These are phyloP conservation scores for Haliclona indistincta DNA, from an alignment of 37 sponge, comb jelly and placozoan genomes.

Conservation along the genomic window DNA sequence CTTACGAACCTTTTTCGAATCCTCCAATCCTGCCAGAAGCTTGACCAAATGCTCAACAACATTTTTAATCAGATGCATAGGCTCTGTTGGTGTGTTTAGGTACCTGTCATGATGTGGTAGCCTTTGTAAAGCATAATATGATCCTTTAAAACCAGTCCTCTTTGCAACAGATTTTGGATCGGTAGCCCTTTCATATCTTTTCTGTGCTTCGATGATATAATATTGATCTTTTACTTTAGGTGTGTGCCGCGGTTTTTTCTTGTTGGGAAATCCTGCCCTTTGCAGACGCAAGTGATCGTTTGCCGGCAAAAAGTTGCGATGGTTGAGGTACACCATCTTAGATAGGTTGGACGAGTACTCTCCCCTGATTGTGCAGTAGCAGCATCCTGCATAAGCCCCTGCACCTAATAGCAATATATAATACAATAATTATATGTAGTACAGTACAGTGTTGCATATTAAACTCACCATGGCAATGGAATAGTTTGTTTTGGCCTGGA, in stretches of 20 bases:
- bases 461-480: too few relatives aligned
- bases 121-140: conserved; percentile 14
- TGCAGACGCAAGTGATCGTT: background rate
- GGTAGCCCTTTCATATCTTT: background rate
- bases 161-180: background rate
- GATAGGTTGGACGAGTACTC: background rate
- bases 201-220: background rate
- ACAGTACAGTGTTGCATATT: too few relatives aligned
- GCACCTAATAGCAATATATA: background rate
- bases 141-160: conserved; percentile 35
- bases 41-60: conserved; percentile 19
- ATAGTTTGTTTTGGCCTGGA: conserved; percentile 2
- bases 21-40: conserved; percentile 19
- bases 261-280: background rate
- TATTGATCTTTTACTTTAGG: background rate
- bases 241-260: background rate
- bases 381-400: conserved; percentile 16
- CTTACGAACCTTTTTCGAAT: conserved; percentile 1
- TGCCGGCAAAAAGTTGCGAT: background rate
- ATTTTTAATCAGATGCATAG: conserved; percentile 40
- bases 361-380: background rate
- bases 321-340: conserved; percentile 12
- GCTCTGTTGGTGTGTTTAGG: conserved; percentile 17
- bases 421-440: too few relatives aligned
- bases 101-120: conserved; percentile 15